Conservation (phyloP, 2,797 vertebrate species). For the Sparus aurata region DNA sequence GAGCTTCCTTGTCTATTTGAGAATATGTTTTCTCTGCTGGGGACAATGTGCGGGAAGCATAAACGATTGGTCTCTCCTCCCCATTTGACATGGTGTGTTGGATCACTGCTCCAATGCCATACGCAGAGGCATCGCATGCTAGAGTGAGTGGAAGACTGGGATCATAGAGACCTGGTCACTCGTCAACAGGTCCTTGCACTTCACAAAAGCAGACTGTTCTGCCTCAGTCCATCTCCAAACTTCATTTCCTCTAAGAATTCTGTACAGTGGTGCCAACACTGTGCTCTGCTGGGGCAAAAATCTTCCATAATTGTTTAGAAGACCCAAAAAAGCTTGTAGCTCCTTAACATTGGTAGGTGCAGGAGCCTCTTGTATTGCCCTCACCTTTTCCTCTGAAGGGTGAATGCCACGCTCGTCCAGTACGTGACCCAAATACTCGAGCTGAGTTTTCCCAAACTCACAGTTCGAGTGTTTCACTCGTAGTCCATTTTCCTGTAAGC, state of each 20-base stretch:
- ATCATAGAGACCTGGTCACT: background rate
- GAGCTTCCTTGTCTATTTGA: too few species aligned
- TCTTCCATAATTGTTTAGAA: background rate
- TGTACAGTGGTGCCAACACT: conserved; percentile 1
- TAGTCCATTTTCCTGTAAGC: background rate
- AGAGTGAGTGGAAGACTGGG: background rate
- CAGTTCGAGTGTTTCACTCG: background rate
- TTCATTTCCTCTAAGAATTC: background rate
- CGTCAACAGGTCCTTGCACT: background rate
- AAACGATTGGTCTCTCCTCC: background rate
- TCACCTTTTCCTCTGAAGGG: too few species aligned
- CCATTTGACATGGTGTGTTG: background rate
- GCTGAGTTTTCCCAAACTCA: background rate
- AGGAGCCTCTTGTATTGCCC: too few species aligned
- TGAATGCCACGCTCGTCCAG: too few species aligned
- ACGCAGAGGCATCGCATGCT: conserved; percentile 9
- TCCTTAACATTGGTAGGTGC: background rate
- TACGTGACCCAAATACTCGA: background rate
- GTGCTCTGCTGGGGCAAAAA: conserved; percentile 3
- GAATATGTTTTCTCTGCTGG: background rate
- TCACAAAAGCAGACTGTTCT: background rate
- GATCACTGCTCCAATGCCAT: conserved; percentile 4
- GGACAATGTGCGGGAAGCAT: background rate
- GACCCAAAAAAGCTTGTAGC: conserved; percentile 4
- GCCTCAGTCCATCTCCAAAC: background rate